Base-by-base conservation (phyloP, 2,113 vertebrate species). In the Chionodraco myersi region DNA sequence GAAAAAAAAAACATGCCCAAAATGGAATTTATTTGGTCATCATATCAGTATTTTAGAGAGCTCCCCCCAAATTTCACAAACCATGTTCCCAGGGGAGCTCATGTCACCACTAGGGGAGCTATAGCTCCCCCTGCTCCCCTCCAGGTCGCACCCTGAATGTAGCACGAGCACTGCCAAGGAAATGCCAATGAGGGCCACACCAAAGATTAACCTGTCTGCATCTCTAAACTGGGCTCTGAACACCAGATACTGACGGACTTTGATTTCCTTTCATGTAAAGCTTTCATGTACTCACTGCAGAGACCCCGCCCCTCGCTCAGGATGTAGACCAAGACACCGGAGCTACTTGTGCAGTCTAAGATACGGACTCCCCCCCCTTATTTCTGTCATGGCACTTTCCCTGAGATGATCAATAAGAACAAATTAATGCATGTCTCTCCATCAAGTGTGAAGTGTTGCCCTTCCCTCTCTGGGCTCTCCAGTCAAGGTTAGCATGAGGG, bases 191-290 rank as follows among this genome's bases (percentile, higher is more conserved):
- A 90, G 80, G 80, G 88, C 88, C 77, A 82, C 86, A 86, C 68
- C 90, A 94, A 95, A 94, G 92, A 92, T 93, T 93, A 94, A 85
- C 87, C 93, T 92, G 92, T 92, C 85, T 61, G 74, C 77, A 75
- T 90, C 88, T 91, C 84, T 89, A 91, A 92, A 93, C 88, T 78
- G 81, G 83, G 74, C 68, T 82, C 62, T 68, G 80, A 77, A 85
- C 81, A 76, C 63, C 73, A 81, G 80, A 84, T 82, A 58, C 56
- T 77, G 68, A 86, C 67, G 36, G 82, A 86, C 79, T 93, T 92
- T 92, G 82, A 86, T 91, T 93, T 88, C 53, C 77, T 79, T 83
- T 21, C 21, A 21, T 21, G 21, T 21, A 21, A 53, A 41, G 77
- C 72, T 89, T 89, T 92, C 76, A 80, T 86, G 86, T 85, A 34